Percentiles rank a stretch among this genome's conserved stretches.
These are phyloP conservation scores for Sarcophilus harrisii DNA, from an alignment of 2,797 vertebrate genomes.

Conservation along the genomic window DNA sequence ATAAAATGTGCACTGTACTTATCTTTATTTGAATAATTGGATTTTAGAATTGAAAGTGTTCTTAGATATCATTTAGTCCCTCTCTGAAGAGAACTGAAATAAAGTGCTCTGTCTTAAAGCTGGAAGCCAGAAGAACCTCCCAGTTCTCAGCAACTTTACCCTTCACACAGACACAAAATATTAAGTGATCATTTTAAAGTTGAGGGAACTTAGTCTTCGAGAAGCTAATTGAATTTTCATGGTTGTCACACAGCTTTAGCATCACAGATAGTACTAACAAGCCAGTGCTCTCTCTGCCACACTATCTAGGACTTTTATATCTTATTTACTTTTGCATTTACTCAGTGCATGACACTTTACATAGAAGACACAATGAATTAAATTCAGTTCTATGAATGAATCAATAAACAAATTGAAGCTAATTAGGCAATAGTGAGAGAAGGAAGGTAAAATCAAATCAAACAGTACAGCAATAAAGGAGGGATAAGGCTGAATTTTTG, in stretches of 20 bases:
- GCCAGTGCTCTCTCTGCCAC: background rate
- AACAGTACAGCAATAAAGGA: background rate
- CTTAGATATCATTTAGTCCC: background rate
- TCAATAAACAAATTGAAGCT: background rate
- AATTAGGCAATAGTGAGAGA: background rate
- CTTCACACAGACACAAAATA: background rate
- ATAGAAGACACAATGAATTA: background rate
- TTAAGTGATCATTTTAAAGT: background rate
- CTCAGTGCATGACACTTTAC: background rate
- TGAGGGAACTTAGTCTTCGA: background rate
- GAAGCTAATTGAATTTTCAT: background rate
- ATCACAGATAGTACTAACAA: background rate
- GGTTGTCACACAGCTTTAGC: background rate
- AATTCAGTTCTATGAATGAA: background rate
- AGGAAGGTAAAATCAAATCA: background rate
- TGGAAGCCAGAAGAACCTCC: background rate
- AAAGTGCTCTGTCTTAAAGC: background rate
- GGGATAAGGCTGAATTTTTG: background rate
- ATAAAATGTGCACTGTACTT: background rate
- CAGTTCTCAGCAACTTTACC: background rate
- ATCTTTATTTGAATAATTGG: background rate
- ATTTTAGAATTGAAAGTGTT: background rate
- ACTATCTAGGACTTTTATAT: background rate
- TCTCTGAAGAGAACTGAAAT: background rate
- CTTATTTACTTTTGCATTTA: background rate